Percentiles rank a stretch among this genome's conserved stretches.
These are phyloP conservation scores for Caenorhabditis sp. DNA, from an alignment of 2,888 invertebrate genomes.

Conservation along the genomic window DNA sequence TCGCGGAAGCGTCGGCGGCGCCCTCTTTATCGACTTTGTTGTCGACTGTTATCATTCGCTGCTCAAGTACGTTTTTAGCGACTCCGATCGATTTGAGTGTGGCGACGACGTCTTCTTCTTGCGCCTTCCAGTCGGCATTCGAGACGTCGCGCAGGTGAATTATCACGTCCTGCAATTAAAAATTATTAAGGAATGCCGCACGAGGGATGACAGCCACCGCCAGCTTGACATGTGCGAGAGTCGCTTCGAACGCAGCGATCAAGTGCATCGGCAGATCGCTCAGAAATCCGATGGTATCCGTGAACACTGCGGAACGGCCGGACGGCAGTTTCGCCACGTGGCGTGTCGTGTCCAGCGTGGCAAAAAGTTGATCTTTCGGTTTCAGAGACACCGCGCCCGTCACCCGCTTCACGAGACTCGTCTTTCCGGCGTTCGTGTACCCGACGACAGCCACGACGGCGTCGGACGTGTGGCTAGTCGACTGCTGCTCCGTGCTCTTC, in stretches of 20 bases:
- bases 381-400: conserved; percentile 84
- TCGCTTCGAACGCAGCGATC: conserved; percentile 87
- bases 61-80: conserved; percentile 55
- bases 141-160: conserved; percentile 88
- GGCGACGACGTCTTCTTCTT: conserved; percentile 84
- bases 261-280: conserved; percentile 87
- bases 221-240: conserved; percentile 87
- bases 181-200: background rate
- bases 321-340: conserved; percentile 84
- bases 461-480: conserved; percentile 15
- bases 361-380: conserved; percentile 87
- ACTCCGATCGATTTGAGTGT: conserved; percentile 82
- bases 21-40: conserved; percentile 64
- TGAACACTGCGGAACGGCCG: conserved; percentile 84
- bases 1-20: conserved; percentile 15
- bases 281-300: conserved; percentile 90
- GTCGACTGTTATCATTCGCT: conserved; percentile 70
- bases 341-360: conserved; percentile 89
- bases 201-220: conserved; percentile 81
- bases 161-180: conserved; percentile 84
- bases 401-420: conserved; percentile 80
- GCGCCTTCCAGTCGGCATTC: conserved; percentile 85
- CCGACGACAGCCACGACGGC: conserved; percentile 65
- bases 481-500: conserved; percentile 8
- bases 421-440: conserved; percentile 77